These are phyloP conservation scores for Carcina quercana DNA, from an alignment of 2,888 invertebrate genomes.

Conservation along the genomic window DNA sequence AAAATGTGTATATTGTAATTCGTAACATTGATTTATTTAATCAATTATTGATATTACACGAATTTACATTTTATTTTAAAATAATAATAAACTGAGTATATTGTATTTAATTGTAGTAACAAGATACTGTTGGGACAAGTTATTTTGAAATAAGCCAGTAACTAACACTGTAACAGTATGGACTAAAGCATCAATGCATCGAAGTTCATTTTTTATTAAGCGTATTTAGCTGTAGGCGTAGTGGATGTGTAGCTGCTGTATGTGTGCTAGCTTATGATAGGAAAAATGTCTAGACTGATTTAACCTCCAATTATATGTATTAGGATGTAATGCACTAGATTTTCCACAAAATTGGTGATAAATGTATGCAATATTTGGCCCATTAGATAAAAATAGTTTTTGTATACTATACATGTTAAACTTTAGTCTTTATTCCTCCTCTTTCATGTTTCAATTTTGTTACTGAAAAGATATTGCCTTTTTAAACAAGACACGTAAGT, in stretches of 20 bases:
- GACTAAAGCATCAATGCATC: no score
- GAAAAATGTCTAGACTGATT: conserved; percentile 68
- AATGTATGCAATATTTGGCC: conserved; percentile 46
- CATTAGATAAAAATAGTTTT: conserved; percentile 44
- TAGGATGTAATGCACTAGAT: conserved; percentile 45
- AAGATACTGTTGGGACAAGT: no score
- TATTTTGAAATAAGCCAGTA: no score
- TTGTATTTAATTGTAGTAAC: no score
- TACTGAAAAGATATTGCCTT: no score
- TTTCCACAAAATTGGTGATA: conserved; percentile 48
- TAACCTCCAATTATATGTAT: conserved; percentile 51
- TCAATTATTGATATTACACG: no score
- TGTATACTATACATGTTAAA: conserved; percentile 37
- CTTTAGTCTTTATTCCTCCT: no score
- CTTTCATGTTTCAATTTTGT: no score
- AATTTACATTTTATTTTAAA: no score
- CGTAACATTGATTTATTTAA: conserved; percentile 28
- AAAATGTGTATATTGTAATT: conserved; percentile 15
- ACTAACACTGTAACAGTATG: no score
- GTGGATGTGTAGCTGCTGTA: conserved; percentile 43
- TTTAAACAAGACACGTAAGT: no score
- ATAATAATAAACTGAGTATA: no score
- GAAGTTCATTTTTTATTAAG: conserved; percentile 20
- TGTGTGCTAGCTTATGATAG: conserved; percentile 55
- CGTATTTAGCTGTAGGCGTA: conserved; percentile 38